Evolutionary conservation across 1,140 invertebrate species (phyloP), one percentile per base, ranked within the genome.

Genomic region (Macrotrachela quadricornifera): DNA sequence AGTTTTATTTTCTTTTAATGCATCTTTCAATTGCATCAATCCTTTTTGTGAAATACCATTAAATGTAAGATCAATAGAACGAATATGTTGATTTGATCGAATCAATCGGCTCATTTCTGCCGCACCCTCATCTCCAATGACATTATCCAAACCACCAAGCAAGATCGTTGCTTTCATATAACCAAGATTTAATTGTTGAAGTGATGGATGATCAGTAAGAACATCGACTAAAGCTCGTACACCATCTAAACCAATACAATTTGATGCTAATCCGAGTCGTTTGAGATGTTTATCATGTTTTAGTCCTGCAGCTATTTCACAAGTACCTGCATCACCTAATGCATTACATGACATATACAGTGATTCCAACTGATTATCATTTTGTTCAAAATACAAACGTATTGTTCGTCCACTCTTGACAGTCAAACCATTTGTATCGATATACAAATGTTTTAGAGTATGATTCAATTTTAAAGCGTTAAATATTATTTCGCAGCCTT

Each of bases 391-490:
- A 30, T 30, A 8, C 8, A 30, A 30, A 30, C 21, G 21, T 30
- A 30, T 4, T 4, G 8, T 30, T 8, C 8, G 2, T n/a, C 16
- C 16, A n/a, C 4, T 4, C 17, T 12, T 40, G 3, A 44, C 16
- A 30, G 43, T 53, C 15, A 53, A 38, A 30, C 51, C 51, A 47
- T 53, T 53, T 1, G 51, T 44, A 16, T 44, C 46, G 15, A 53
- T 11, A 41, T 53, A 53, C 14, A 53, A 53, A 48, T 53, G 36
- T 13, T 53, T 53, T n/a, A 53, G n/a, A 21, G 51, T 36, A n/a
- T 53, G 46, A 46, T 53, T 53, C 17, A 13, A 18, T 17, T 39
- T 40, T 21, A 53, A 43, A n/a, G 16, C 11, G 36, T 53, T n/a
- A 15, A 53, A 45, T 47, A 53, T 15, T 30, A 53, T 53, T 40